Percentiles rank a stretch among this genome's conserved stretches.
Evolutionary conservation across 2,888 invertebrate species (phyloP).

Genomic region (Eristalis arbustorum): DNA sequence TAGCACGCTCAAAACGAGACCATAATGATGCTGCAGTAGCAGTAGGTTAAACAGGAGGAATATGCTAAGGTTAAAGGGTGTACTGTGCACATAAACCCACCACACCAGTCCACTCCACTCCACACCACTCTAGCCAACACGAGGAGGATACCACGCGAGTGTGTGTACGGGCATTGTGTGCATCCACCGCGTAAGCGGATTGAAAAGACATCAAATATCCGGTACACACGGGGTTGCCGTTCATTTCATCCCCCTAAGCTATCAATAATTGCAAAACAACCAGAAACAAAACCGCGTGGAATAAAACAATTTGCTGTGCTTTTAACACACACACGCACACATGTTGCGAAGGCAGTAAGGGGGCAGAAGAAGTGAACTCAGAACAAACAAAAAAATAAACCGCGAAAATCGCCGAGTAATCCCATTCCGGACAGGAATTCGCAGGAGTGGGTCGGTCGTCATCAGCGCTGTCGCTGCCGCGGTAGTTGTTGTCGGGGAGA

Average conservation of each 20-base stretch:
- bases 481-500: conserved; percentile 30
- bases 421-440: conserved; percentile 24
- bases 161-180: conserved; percentile 52
- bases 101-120: not conserved
- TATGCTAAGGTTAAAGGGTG: conserved; percentile 68
- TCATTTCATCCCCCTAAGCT: conserved; percentile 65
- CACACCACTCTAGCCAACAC: not conserved
- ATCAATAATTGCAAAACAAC: conserved; percentile 71
- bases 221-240: conserved; percentile 64
- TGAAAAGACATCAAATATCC: conserved; percentile 71
- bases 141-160: conserved; percentile 1
- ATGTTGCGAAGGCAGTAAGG: not conserved
- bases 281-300: conserved; percentile 69
- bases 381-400: conserved; percentile 25
- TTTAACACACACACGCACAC: conserved; percentile 50
- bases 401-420: conserved; percentile 31
- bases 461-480: not conserved
- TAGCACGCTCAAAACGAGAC: conserved; percentile 45
- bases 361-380: not conserved
- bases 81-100: conserved; percentile 23
- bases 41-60: conserved; percentile 68
- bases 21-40: conserved; percentile 61
- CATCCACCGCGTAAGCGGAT: conserved; percentile 49
- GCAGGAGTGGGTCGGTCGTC: conserved; percentile 32
- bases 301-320: conserved; percentile 71